Evolutionary conservation across 2,888 invertebrate species (phyloP).

Genomic region (Opisthograptis luteolata): DNA sequence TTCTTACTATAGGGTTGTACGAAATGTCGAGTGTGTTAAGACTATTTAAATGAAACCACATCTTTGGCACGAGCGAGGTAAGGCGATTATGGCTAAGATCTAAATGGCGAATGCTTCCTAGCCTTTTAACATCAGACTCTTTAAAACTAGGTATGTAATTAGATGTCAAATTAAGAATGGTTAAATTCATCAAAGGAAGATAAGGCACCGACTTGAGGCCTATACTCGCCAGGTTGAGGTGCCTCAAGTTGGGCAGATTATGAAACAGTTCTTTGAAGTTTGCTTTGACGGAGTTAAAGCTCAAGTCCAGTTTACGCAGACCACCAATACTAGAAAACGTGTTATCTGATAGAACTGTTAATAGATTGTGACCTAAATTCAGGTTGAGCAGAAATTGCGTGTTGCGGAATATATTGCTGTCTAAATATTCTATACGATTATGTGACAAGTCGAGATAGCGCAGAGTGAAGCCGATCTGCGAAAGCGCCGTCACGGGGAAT

Average conservation of each 20-base stretch:
- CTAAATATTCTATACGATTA: slow-evolving; percentile 93
- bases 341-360: slow-evolving; percentile 94
- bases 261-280: slow-evolving; percentile 95
- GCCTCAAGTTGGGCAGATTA: slow-evolving; percentile 91
- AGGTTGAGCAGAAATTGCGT: slow-evolving; percentile 91
- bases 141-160: slow-evolving; percentile 90
- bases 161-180: slow-evolving; percentile 91
- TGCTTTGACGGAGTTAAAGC: slow-evolving; percentile 91
- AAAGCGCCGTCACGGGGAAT: slow-evolving; percentile 91
- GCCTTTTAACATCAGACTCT: slow-evolving; percentile 88
- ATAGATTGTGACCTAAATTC: slow-evolving; percentile 91
- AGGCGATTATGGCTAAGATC: slow-evolving; percentile 91
- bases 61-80: slow-evolving; percentile 88
- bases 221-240: slow-evolving; percentile 90
- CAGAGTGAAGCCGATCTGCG: slow-evolving; percentile 91
- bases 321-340: slow-evolving; percentile 93
- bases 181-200: slow-evolving; percentile 90
- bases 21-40: slow-evolving; percentile 92
- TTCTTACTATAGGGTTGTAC: slow-evolving; percentile 91
- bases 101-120: slow-evolving; percentile 88
- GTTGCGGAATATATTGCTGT: slow-evolving; percentile 93
- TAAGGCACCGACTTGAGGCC: slow-evolving; percentile 91
- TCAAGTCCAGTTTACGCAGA: slow-evolving; percentile 91
- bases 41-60: slow-evolving; percentile 88
- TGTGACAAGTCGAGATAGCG: slow-evolving; percentile 90